A percentile compares a stretch with the other conserved stretches of the same genome.
Evolutionary conservation across 92 coral and sea anemone species (phyloP).

Genomic region (Epizoanthus scotinus): DNA sequence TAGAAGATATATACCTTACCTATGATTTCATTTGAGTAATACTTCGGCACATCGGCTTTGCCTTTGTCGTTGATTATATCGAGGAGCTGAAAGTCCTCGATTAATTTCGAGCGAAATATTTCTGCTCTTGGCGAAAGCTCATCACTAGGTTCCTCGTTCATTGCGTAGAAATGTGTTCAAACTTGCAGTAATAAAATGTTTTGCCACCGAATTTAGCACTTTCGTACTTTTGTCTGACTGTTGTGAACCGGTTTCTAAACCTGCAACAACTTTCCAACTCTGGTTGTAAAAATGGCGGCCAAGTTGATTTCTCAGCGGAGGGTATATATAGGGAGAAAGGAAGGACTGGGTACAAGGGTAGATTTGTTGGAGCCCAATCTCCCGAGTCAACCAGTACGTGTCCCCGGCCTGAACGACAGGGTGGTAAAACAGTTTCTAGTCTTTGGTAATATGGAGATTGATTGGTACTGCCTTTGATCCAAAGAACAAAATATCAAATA

Average conservation of each 20-base stretch:
- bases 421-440: no score
- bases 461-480: no score
- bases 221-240: not conserved
- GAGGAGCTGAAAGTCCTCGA: constrained; percentile 95
- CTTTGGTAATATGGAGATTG: no score
- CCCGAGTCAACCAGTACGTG: constrained; percentile 2
- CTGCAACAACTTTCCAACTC: no score
- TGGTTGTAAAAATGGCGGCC: no score
- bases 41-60: constrained; percentile 73
- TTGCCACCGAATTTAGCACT: not conserved
- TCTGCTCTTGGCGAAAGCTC: constrained; percentile 95
- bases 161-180: not conserved
- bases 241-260: not conserved
- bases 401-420: no score
- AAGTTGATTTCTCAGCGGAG: no score
- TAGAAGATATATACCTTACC: constrained; percentile 46
- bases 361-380: no score
- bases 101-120: constrained; percentile 93
- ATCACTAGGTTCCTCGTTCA: constrained; percentile 81
- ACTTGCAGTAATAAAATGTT: not conserved
- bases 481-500: no score
- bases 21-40: constrained; percentile 89
- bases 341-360: no score
- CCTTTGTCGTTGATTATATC: constrained; percentile 87
- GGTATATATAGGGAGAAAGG: no score